A percentile compares a stretch with the other conserved stretches of the same genome.
These are phyloP conservation scores for Dastarcus helophoroides DNA, from an alignment of 2,888 invertebrate species.

Conservation along the genomic window DNA sequence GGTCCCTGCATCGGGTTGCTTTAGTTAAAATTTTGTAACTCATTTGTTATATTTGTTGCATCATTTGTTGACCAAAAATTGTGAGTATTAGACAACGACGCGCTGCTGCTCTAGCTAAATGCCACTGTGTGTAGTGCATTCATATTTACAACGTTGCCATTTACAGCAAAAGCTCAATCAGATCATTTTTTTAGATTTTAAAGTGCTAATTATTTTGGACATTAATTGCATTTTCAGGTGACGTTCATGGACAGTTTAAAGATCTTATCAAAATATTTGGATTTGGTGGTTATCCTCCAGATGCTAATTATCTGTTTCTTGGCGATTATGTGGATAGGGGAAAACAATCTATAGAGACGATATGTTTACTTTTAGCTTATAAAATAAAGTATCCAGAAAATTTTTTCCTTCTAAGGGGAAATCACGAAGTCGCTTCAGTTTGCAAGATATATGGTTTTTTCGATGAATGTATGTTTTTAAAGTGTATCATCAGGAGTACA, in stretches of 20 bases:
- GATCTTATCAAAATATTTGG: constrained; percentile 96
- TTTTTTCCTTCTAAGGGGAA: constrained; percentile 89
- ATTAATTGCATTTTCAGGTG: constrained; percentile 54
- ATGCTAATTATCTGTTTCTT: constrained; percentile 94
- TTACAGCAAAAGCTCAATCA: background rate
- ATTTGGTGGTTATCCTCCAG: constrained; percentile 98
- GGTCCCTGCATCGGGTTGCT: too few species aligned
- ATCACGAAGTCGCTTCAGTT: constrained; percentile 95
- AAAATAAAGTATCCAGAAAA: constrained; percentile 94
- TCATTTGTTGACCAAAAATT: too few species aligned
- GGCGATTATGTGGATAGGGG: constrained; percentile 86
- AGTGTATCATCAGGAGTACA: too few species aligned
- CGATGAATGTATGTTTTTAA: constrained; percentile 41
- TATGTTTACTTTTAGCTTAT: constrained; percentile 92
- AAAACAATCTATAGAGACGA: constrained; percentile 87
- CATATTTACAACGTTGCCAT: background rate
- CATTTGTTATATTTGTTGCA: too few species aligned
- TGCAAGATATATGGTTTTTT: constrained; percentile 96
- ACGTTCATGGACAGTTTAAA: constrained; percentile 98
- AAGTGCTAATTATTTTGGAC: background rate
- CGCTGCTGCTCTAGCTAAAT: too few species aligned
- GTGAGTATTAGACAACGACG: too few species aligned
- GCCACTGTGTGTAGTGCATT: too few species aligned
- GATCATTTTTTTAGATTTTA: background rate
- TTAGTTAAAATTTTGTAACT: too few species aligned